phyloP scores from a whole-genome alignment of 2,888 invertebrate genomes.

The Pollenia labialis region DNA sequence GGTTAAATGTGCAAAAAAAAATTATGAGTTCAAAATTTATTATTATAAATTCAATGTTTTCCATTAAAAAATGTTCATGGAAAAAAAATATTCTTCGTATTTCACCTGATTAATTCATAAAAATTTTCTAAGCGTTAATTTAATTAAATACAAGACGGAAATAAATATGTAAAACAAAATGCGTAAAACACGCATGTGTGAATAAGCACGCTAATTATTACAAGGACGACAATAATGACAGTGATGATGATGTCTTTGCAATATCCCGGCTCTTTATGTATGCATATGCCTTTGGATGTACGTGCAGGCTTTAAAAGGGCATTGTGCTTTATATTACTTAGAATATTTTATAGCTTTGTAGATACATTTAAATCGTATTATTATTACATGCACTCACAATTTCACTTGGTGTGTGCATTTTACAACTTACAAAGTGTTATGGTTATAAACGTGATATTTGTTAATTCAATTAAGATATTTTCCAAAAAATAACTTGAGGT shows the following conservation, averaged over 20 bases:
- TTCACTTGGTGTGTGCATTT: not conserved
- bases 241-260: not conserved
- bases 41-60: not conserved
- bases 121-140: not conserved
- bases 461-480: constrained; percentile 15
- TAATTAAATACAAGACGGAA: not conserved
- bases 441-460: not conserved
- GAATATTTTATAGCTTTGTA: not conserved
- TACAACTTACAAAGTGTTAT: not conserved
- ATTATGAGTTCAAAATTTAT: not conserved
- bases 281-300: not conserved
- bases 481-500: not conserved
- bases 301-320: too few relatives aligned
- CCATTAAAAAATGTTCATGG: not conserved
- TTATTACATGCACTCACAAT: too few relatives aligned
- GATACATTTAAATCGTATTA: not conserved
- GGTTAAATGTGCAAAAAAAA: not conserved
- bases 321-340: not conserved
- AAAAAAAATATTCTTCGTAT: not conserved
- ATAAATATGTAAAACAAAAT: not conserved
- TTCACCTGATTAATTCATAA: too few relatives aligned
- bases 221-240: not conserved
- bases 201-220: not conserved
- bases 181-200: not conserved
- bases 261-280: not conserved